These are phyloP conservation scores for Sitta carolinensis DNA, from an alignment of 2,797 vertebrate species.

Conservation along the genomic window DNA sequence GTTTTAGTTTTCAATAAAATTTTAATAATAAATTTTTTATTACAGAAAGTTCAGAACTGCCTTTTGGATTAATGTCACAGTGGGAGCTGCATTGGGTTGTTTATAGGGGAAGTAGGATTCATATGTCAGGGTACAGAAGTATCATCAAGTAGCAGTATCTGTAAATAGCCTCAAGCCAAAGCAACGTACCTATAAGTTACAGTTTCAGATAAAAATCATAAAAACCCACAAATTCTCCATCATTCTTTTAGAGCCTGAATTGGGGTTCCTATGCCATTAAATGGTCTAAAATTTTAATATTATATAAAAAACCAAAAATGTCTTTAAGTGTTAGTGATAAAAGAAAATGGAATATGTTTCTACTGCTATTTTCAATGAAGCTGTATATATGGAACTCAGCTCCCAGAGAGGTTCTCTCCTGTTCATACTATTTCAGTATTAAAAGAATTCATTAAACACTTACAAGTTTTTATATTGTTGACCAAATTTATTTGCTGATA, in stretches of 20 bases:
- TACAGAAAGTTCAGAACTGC: background rate
- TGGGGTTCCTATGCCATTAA: background rate
- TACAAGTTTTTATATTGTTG: background rate
- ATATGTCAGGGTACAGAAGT: background rate
- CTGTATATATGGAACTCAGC: background rate
- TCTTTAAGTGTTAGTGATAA: background rate
- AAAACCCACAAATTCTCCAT: background rate
- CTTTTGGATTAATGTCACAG: background rate
- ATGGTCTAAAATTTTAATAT: background rate
- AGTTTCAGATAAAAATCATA: background rate
- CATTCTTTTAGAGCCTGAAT: background rate
- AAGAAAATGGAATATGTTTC: background rate
- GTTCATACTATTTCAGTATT: background rate
- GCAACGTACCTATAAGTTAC: background rate
- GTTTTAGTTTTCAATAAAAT: background rate
- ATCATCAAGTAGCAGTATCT: background rate
- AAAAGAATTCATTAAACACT: background rate
- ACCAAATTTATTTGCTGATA: background rate
- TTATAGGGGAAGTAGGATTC: background rate
- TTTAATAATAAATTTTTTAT: background rate
- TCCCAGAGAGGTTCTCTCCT: background rate
- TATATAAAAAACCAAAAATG: background rate
- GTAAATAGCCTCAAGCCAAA: background rate
- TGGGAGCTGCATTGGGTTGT: background rate
- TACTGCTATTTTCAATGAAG: background rate